Conservation (phyloP, 1,140 invertebrate species). For the Heliothis subflexa region DNA sequence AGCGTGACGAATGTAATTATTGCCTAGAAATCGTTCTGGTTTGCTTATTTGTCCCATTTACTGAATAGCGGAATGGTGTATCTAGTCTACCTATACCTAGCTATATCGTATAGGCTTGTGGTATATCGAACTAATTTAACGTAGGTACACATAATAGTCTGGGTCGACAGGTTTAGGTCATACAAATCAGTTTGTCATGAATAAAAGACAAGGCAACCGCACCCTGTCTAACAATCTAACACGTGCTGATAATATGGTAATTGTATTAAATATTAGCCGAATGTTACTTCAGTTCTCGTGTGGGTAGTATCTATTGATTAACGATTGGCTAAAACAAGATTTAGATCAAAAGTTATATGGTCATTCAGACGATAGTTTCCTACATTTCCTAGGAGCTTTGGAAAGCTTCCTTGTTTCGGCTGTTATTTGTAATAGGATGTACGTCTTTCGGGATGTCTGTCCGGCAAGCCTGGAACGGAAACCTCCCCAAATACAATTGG, state of each 20-base stretch:
- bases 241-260: conserved; percentile 49
- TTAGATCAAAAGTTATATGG: too few species aligned
- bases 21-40: conserved; percentile 71
- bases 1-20: conserved; percentile 74
- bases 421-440: too few species aligned
- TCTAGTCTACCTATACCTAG: not conserved
- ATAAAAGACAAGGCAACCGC: conserved; percentile 58
- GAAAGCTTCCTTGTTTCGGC: too few species aligned
- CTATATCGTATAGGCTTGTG: conserved; percentile 6
- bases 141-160: conserved; percentile 41
- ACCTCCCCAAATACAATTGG: too few species aligned
- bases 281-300: not conserved
- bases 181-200: conserved; percentile 52
- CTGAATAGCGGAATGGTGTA: conserved; percentile 8
- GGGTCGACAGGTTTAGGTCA: conserved; percentile 66
- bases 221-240: conserved; percentile 56
- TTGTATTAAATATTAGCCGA: conserved; percentile 1
- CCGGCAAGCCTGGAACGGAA: too few species aligned
- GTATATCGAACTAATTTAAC: conserved; percentile 10
- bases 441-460: too few species aligned
- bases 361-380: too few species aligned
- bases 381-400: too few species aligned
- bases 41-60: conserved; percentile 64
- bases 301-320: too few species aligned
- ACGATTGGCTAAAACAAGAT: too few species aligned